Conservation (phyloP, 2,888 invertebrate genomes). For the Epistrophe eligans region DNA sequence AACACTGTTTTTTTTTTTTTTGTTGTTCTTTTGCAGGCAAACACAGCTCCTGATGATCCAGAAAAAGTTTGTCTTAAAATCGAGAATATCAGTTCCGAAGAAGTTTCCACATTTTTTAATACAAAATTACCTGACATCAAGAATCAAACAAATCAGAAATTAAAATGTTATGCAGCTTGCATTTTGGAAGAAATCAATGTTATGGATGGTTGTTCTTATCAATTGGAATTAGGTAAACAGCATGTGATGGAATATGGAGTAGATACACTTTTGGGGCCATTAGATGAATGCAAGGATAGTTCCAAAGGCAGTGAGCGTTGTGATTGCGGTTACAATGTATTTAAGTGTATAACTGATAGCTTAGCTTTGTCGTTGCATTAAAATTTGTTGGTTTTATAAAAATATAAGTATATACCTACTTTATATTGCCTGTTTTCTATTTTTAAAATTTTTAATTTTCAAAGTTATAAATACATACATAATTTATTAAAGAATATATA, state of each 20-base stretch:
- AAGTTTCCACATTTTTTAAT: background rate
- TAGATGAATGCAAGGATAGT: slow-evolving; percentile 12
- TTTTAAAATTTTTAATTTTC: no score
- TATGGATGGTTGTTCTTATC: slow-evolving; percentile 4
- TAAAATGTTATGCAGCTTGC: slow-evolving; percentile 4
- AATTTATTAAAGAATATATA: no score
- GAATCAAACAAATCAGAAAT: background rate
- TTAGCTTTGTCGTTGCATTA: no score
- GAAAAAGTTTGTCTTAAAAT: background rate
- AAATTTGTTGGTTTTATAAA: no score
- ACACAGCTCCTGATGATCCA: background rate
- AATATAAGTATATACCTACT: no score
- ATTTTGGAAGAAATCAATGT: background rate
- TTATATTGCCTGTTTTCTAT: no score
- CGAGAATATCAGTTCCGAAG: background rate
- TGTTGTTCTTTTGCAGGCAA: background rate
- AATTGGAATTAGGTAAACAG: background rate
- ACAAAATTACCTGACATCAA: background rate
- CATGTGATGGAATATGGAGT: no score
- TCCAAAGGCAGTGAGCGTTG: background rate
- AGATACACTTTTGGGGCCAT: background rate
- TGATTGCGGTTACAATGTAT: slow-evolving; percentile 12
- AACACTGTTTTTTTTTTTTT: background rate
- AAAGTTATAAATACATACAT: no score
- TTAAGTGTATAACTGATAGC: background rate